Evolutionary conservation across 2,113 vertebrate species (phyloP).

Genomic region (Podiceps cristatus): DNA sequence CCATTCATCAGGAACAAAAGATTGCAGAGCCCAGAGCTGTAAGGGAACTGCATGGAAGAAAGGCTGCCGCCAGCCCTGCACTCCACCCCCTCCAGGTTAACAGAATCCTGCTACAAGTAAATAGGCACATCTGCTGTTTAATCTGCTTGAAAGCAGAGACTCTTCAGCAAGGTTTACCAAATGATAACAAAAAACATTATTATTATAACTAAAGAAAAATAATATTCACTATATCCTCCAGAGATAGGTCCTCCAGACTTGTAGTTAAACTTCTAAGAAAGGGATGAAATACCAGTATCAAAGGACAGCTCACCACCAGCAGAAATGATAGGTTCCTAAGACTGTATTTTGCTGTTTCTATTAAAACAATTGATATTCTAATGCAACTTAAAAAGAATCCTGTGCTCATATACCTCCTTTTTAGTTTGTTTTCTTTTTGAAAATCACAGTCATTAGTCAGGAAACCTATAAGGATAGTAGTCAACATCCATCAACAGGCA

Average conservation of each 20-base stretch:
- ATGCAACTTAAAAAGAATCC: background rate
- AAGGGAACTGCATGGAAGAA: background rate
- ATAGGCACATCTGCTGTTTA: background rate
- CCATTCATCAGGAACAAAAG: background rate
- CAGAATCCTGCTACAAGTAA: background rate
- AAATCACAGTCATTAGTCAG: background rate
- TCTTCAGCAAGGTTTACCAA: background rate
- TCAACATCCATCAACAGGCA: background rate
- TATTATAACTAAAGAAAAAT: background rate
- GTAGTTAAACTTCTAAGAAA: background rate
- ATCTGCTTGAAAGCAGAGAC: background rate
- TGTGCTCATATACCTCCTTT: background rate
- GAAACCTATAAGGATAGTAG: background rate
- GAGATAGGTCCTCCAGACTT: background rate
- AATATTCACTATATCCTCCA: background rate
- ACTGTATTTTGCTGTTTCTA: background rate
- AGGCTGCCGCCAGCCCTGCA: background rate
- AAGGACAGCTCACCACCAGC: background rate
- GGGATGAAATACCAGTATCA: background rate
- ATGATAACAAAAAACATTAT: background rate
- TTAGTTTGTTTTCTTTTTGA: background rate
- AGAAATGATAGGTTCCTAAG: background rate
- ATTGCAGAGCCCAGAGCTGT: background rate
- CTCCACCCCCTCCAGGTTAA: background rate
- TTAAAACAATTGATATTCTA: background rate